A percentile compares a stretch with the other conserved stretches of the same genome.
phyloP scores from a whole-genome alignment of 2,888 invertebrate genomes.

The Ariolimax columbianus region DNA sequence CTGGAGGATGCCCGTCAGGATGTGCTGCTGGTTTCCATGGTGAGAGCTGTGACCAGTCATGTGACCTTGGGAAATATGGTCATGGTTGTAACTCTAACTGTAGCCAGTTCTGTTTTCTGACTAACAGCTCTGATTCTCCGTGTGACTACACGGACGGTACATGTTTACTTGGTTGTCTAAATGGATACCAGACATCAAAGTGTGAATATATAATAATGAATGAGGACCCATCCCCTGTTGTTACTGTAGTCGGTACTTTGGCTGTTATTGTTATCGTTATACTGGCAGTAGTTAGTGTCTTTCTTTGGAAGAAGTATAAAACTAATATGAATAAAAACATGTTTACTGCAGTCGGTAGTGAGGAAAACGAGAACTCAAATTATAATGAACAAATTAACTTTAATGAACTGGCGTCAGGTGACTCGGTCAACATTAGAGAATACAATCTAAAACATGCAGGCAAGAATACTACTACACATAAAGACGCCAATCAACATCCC shows the following conservation, averaged over 20 bases:
- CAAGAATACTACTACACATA: not conserved
- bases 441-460: not conserved
- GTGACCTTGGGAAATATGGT: not conserved
- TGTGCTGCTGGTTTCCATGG: conserved; percentile 21
- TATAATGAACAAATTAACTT: not conserved
- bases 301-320: not conserved
- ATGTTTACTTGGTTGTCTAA: not conserved
- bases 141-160: not conserved
- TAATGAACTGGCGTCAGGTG: not conserved
- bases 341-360: not conserved
- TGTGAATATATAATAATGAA: not conserved
- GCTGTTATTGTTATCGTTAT: not conserved
- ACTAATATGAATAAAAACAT: not conserved
- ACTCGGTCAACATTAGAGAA: not conserved
- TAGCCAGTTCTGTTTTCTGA: not conserved
- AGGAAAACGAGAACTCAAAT: not conserved
- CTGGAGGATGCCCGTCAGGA: conserved; percentile 34
- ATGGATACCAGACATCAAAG: not conserved
- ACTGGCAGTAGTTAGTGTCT: not conserved
- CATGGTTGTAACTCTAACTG: not conserved
- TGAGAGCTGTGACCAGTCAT: not conserved
- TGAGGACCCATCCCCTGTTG: not conserved
- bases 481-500: not conserved
- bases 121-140: not conserved
- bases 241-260: not conserved